Evolutionary conservation across 2,113 vertebrate species (phyloP), one percentile per base, ranked within the genome.

Genomic region (cattle (Bos taurus)): DNA sequence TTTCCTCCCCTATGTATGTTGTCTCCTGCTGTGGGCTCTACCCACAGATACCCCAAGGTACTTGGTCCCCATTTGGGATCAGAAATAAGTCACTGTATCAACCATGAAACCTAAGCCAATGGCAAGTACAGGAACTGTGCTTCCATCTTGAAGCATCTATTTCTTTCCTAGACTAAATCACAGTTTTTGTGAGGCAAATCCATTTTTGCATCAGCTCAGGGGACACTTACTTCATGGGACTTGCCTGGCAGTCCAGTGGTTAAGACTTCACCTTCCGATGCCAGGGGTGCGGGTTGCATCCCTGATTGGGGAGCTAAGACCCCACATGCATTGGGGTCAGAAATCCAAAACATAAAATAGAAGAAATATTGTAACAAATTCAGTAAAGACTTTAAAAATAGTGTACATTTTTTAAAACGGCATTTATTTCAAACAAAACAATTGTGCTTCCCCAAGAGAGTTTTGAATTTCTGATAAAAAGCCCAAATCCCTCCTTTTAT

Each of bases 11-110:
- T 3, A 11, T 15, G 17, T 6, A 30, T 3, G 6, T 2, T 36
- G 7, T 57, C 30, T 40, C 7, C 15, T 30, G 1, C 14, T 40
- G 25, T 3, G 2, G 5, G 0, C 0, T 36, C 16, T 16, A 57
- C 33, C 5, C 19, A 36, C 10, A 50, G 4, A 59, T 10, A 40
- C 14, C n/a, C 54, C 83, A 57, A 48, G 12, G 36, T 3, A 25
- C 23, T 10, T 6, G 80, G 36, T 23, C 21, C n/a, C 67, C 14
- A 59, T 19, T 13, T 62, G 46, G 17, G 6, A 26, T 71, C 17
- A 95, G 77, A 91, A 54, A 16, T 0, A 17, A 40, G 25, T 19
- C 3, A 0, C 12, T 30, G 28, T 30, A 46, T 46, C 81, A 21
- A 52, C 64, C 5, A 10, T 0, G 21, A 60, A 84, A 4, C 10